Conservation (phyloP, 2,888 invertebrate genomes). For the Altica lythri region DNA sequence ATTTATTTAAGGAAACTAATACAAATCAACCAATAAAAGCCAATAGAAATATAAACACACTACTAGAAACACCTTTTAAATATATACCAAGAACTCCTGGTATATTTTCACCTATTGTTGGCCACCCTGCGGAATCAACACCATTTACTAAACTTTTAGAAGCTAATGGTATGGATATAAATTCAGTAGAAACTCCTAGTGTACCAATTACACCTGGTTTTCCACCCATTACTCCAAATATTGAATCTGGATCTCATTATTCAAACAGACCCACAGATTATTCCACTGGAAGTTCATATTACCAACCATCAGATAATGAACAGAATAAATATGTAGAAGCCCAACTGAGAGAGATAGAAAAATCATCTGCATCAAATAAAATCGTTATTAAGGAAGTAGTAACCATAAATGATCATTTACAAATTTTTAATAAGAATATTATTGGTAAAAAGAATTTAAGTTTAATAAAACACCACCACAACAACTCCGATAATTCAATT, state of each 20-base stretch:
- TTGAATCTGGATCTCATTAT: conserved; percentile 30
- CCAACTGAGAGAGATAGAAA: conserved; percentile 49
- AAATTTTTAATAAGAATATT: conserved; percentile 43
- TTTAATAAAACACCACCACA: conserved; percentile 39
- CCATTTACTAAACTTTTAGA: conserved; percentile 53
- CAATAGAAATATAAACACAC: conserved; percentile 42
- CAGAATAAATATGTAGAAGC: conserved; percentile 47
- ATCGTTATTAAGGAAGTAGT: not conserved
- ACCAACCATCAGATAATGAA: conserved; percentile 54
- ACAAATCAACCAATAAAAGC: conserved; percentile 28
- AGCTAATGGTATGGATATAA: conserved; percentile 51
- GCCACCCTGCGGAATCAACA: conserved; percentile 39
- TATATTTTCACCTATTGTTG: conserved; percentile 21
- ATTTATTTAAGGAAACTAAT: conserved; percentile 23
- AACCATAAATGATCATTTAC: conserved; percentile 29
- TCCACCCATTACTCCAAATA: conserved; percentile 46
- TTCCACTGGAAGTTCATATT: conserved; percentile 55
- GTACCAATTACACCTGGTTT: conserved; percentile 53
- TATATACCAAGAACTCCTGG: conserved; percentile 48
- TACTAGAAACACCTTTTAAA: conserved; percentile 43
- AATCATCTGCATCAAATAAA: conserved; percentile 10
- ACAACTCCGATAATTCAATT: conserved; percentile 20
- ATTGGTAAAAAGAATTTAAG: conserved; percentile 52
- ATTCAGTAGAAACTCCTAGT: conserved; percentile 50
- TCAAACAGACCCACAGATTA: conserved; percentile 52